These are phyloP conservation scores for Catostylus mosaicus DNA, from an alignment of 30 jellyfish, hydroid and myxozoan genomes.

Conservation along the genomic window DNA sequence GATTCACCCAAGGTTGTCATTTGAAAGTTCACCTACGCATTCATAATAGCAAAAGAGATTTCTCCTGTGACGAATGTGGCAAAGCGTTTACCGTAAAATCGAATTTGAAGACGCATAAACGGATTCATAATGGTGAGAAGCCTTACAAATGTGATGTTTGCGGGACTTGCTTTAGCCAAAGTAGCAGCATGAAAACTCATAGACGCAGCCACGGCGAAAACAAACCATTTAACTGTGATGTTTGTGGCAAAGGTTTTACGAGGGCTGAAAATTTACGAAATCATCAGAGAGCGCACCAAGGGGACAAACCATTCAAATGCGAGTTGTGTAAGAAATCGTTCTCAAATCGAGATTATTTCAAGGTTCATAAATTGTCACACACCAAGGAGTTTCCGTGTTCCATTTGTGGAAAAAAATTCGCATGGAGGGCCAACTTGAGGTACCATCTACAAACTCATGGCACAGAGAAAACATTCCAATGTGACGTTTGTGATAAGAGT, in stretches of 20 bases:
- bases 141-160: conserved; percentile 40
- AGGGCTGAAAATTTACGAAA: neutral
- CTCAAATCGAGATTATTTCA: neutral
- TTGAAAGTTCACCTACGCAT: conserved; percentile 14
- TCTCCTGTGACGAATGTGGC: conserved; percentile 45
- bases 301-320: conserved; percentile 35
- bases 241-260: conserved; percentile 26
- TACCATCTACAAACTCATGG: neutral
- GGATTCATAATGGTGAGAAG: conserved; percentile 40
- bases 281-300: conserved; percentile 32
- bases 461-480: neutral
- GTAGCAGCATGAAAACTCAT: conserved; percentile 9
- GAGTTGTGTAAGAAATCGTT: neutral
- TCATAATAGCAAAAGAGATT: conserved; percentile 26
- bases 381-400: neutral
- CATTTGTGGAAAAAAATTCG: neutral
- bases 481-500: neutral
- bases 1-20: conserved; percentile 5
- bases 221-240: neutral
- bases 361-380: neutral
- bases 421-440: conserved; percentile 2
- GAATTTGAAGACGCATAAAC: conserved; percentile 15
- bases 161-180: conserved; percentile 29
- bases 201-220: neutral
- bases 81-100: conserved; percentile 11